Percentiles rank a stretch among this genome's conserved stretches.
Conservation (phyloP, 1,140 invertebrate species). For the Magallana angulata region DNA sequence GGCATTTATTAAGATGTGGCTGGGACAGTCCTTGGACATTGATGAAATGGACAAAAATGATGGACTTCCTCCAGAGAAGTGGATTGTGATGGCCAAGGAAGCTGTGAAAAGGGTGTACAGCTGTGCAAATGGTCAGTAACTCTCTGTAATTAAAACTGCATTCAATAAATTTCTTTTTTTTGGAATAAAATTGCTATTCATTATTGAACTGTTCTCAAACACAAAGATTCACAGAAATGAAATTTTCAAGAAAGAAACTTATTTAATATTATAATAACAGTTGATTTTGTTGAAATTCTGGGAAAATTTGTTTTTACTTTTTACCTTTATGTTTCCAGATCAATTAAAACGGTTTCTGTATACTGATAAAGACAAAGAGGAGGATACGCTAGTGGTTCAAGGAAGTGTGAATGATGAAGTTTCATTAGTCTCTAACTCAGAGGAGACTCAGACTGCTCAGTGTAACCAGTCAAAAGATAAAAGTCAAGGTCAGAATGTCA, state of each 20-base stretch:
- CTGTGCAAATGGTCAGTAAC: slow-evolving; percentile 45
- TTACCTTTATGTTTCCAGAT: not conserved
- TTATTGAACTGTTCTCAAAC: too few relatives aligned
- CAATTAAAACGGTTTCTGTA: not conserved
- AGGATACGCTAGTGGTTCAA: slow-evolving; percentile 2
- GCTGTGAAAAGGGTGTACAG: slow-evolving; percentile 47
- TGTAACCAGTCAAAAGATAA: not conserved
- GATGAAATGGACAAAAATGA: slow-evolving; percentile 53
- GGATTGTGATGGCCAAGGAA: slow-evolving; percentile 56
- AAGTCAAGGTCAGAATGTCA: slow-evolving; percentile 16
- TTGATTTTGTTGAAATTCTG: not conserved
- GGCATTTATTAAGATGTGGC: slow-evolving; percentile 56
- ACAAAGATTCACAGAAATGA: too few relatives aligned
- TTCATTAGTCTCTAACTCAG: not conserved
- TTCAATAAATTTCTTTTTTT: too few relatives aligned
- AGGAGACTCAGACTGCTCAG: not conserved
- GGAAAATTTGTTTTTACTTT: not conserved
- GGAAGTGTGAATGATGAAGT: not conserved
- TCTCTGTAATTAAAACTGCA: not conserved
- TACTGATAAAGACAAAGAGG: not conserved
- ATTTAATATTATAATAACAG: too few relatives aligned
- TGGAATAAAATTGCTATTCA: too few relatives aligned
- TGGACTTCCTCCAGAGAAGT: slow-evolving; percentile 57
- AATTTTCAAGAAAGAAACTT: too few relatives aligned
- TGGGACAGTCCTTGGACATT: not conserved